Evolutionary conservation across 1,140 invertebrate species (phyloP), one percentile per base, ranked within the genome.

Genomic region (Cherax quadricarinatus): DNA sequence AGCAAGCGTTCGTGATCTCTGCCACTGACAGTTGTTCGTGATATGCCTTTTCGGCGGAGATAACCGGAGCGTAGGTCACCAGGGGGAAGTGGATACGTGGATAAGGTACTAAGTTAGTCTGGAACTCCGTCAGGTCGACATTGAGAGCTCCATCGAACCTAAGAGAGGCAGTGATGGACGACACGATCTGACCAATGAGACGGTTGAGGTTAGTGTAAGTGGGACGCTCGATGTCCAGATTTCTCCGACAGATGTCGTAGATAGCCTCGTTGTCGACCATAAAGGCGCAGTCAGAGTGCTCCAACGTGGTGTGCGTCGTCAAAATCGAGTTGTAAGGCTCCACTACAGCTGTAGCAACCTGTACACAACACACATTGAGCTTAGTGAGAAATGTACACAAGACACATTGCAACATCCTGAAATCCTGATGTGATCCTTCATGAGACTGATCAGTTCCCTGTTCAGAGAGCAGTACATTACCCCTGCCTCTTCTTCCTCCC

Each of bases 21-120:
- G 70, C n/a, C 6, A 75, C 70, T 9, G 70, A 75, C 70, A 30
- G 24, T n/a, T 75, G n/a, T 6, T 75, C n/a, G 24, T 75, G 70
- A n/a, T 75, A 75, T 6, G 70, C 70, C 70, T 75, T 75, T n/a
- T 75, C 70, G 70, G 70, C 70, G 70, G 70, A 75, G n/a, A 75
- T 75, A n/a, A 75, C 70, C 21, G 70, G 70, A 24, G 70, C 70
- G 70, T 75, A 75, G 70, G 70, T 70, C 70, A 75, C 24, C 6
- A 75, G 70, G 30, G 70, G 70, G 24, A 75, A 75, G 70, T 75
- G 70, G 70, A 75, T 75, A 21, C 70, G 70, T n/a, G 70, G 70
- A n/a, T 75, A 75, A 30, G 70, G 70, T 3, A 75, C 70, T 30
- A 75, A 30, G 24, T 75, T 75, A 24, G 70, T 75, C 70, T 75